phyloP scores from a whole-genome alignment of 2,113 vertebrate species.

The Lepus timidus region DNA sequence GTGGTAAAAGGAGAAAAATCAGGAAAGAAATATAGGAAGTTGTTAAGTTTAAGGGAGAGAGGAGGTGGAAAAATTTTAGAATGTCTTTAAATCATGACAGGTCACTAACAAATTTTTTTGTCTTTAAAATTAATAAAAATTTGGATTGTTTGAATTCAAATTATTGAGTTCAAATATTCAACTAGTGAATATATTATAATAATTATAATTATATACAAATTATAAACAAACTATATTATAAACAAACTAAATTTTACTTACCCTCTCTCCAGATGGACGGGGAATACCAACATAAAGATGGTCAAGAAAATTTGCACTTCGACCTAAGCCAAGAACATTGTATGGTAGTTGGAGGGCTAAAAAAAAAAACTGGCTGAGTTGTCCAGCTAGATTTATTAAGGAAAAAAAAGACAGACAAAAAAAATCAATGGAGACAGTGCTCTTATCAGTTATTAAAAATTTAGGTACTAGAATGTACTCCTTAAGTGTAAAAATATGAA shows the following conservation, averaged over 20 bases:
- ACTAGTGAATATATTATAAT: not conserved
- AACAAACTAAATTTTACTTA: slow-evolving; percentile 77
- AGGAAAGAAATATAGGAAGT: not conserved
- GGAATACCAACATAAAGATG: slow-evolving; percentile 97
- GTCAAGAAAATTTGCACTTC: slow-evolving; percentile 98
- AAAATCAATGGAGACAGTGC: not conserved
- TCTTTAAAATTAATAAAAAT: slow-evolving; percentile 34
- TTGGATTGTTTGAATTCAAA: slow-evolving; percentile 3
- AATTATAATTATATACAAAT: too few species aligned
- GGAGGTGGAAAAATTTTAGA: not conserved
- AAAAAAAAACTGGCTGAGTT: slow-evolving; percentile 98
- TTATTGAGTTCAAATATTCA: not conserved
- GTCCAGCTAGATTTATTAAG: slow-evolving; percentile 91
- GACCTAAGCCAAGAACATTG: slow-evolving; percentile 95
- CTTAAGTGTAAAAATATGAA: slow-evolving; percentile 43
- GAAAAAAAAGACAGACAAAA: slow-evolving; percentile 21
- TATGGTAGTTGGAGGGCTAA: slow-evolving; percentile 97
- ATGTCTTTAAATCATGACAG: not conserved
- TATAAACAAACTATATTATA: not conserved
- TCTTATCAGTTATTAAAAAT: not conserved
- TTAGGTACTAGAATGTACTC: not conserved
- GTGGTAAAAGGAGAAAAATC: slow-evolving; percentile 21
- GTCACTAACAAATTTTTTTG: not conserved
- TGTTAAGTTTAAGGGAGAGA: not conserved
- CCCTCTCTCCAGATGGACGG: slow-evolving; percentile 92